phyloP scores from a whole-genome alignment of 2,888 invertebrate genomes.

The Xestia sexstrigata region DNA sequence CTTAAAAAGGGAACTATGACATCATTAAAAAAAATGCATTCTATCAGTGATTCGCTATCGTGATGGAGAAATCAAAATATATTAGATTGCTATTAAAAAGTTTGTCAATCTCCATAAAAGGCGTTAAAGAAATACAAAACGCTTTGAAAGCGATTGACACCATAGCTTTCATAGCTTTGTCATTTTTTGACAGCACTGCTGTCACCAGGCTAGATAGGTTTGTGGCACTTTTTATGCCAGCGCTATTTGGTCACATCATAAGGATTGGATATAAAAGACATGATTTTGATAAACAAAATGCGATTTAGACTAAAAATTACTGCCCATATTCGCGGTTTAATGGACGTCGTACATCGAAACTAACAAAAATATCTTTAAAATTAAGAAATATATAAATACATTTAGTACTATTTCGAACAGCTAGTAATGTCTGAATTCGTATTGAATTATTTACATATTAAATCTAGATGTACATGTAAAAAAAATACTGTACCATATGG shows the following conservation, averaged over 20 bases:
- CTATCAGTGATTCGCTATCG: neutral
- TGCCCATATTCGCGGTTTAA: neutral
- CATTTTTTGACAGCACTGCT: neutral
- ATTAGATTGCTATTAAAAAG: too few relatives aligned
- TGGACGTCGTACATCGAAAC: conserved; percentile 20
- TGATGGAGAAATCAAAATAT: neutral
- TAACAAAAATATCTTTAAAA: neutral
- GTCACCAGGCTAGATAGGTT: neutral
- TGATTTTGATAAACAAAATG: conserved; percentile 12
- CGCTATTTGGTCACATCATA: conserved; percentile 9
- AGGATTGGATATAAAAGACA: conserved; percentile 3
- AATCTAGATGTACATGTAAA: neutral
- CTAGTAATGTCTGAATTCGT: neutral
- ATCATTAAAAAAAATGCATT: neutral
- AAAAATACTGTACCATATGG: neutral
- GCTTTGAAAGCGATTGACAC: neutral
- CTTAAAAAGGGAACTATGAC: neutral
- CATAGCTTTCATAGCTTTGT: neutral
- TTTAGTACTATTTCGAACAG: neutral
- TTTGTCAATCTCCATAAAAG: neutral
- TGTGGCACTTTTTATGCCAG: neutral
- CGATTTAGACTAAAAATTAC: conserved; percentile 1
- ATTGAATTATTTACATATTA: neutral
- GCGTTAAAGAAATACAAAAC: neutral
- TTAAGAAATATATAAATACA: neutral